Evolutionary conservation across 2,888 invertebrate species (phyloP), one percentile per base, ranked within the genome.

Genomic region (Andrena chrysosceles): DNA sequence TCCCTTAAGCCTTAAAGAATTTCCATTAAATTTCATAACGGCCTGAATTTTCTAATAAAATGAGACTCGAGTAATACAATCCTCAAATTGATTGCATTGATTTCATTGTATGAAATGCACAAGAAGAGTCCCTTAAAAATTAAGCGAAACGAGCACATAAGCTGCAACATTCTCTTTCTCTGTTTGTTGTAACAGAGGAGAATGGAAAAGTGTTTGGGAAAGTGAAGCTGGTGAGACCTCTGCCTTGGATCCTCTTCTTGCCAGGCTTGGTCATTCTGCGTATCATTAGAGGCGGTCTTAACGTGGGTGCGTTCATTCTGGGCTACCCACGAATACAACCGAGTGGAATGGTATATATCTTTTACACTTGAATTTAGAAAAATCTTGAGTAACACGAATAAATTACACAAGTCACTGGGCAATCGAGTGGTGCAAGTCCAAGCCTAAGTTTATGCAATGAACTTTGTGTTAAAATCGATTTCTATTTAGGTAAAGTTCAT

Each of bases 221-320:
- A 73, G 94, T 94, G 0, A 95, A 95, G 89, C 90, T 95, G 70
- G 94, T 95, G n/a, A 94, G 95, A 35, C 96, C 96, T 0, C 89
- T 96, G 71, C 95, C 96, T 0, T 96, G 96, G 96, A 90, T 95
- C 33, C 93, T 96, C 54, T 96, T 96, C 89, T 90, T 96, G 16
- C 92, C 94, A 35, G 92, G 95, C 85, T 91, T 96, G 67, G 87
- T 95, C 7, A 75, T 94, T 0, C 91, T 96, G 6, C 94, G 96
- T 0, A 79, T 94, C 59, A 91, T 94, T 4, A 93, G 95, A 79
- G 93, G 94, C 82, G 91, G 92, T 0, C 91, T 95, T 72, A 96
- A 96, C 6, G 89, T 95, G 8, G 89, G 94, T 64, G 94, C 95
- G 81, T 92, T 94, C 7, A 85, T 95, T 5, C 86, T 95, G 81